Evolutionary conservation across 2,113 vertebrate genomes (phyloP), one percentile per base, ranked within the genome.

Genomic region (Triplophysa tibetana): DNA sequence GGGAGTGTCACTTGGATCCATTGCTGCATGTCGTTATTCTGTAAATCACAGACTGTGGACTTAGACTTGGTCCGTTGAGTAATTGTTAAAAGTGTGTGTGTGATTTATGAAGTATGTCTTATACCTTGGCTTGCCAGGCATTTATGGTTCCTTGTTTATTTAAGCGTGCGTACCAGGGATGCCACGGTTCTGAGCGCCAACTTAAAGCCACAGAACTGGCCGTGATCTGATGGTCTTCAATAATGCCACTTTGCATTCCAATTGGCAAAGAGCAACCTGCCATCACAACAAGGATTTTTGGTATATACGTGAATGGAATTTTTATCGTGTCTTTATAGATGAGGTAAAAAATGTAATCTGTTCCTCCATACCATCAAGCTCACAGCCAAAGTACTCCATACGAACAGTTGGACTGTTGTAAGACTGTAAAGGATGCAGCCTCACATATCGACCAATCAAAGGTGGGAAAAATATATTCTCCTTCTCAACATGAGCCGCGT

Each of bases 1-100:
- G 93, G 91, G 56, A 99, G 89, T 80, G 97, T 94, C 43, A 99
- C 91, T 88, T 98, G 95, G 45, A 99, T 91, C 97, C 98, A 99
- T 86, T 96, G 95, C 1, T 92, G 83, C 76, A 91, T 90, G 90
- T 97, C 90, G 66, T 89, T 93, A 16, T 87, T 26, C 98, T 99
- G 73, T 24, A 21, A 41, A 63, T 10, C 52, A 77, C 62, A 67
- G 29, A 77, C 8, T 16, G 70, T 13, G n/a, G 29, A 63, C 19
- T 61, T 9, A 75, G 16, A 8, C 60, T 29, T 61, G 56, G 50
- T 16, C 48, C 14, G 21, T 24, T 21, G 29, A 14, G 62, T 29
- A 38, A 38, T 38, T 38, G 45, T 21, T 24, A 50, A 14, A 14
- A 41, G 8, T 10, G 19, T 63, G 8, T 10, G 19, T 63, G 21